Conservation (phyloP, 2,797 vertebrate genomes). For the Acanthurus lineatus region DNA sequence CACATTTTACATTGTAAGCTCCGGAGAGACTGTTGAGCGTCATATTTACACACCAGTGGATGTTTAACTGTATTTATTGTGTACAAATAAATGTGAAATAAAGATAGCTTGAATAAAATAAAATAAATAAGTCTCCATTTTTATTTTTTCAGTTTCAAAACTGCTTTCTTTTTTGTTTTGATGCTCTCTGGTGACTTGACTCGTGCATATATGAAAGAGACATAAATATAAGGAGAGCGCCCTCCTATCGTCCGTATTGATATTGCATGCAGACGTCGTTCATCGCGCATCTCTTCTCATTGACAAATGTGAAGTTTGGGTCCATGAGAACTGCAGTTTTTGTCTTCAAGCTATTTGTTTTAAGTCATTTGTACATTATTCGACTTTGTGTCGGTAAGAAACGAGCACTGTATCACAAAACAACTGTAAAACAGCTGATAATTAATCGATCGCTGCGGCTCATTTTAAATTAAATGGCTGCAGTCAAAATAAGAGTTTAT, state of each 20-base stretch:
- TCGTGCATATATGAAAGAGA: background rate
- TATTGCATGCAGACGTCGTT: background rate
- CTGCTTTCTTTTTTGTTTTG: background rate
- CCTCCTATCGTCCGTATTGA: background rate
- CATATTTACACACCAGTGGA: constrained; percentile 87
- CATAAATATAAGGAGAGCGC: background rate
- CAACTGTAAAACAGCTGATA: background rate
- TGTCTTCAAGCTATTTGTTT: background rate
- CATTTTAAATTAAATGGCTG: background rate
- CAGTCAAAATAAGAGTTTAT: background rate
- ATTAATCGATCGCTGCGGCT: background rate
- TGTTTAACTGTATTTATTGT: constrained; percentile 98
- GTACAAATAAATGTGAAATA: constrained; percentile 96
- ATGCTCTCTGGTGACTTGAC: background rate
- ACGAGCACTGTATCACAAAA: background rate
- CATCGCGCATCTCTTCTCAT: background rate
- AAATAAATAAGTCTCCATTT: background rate
- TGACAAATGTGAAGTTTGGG: background rate
- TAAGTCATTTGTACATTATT: background rate
- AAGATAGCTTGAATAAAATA: constrained; percentile 84
- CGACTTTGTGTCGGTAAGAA: background rate
- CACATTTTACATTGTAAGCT: constrained; percentile 43
- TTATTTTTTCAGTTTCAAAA: no score
- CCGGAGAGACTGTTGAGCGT: constrained; percentile 57
- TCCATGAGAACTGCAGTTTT: background rate